Evolutionary conservation across 2,888 invertebrate genomes (phyloP).

Genomic region (Prenolepis imparis): DNA sequence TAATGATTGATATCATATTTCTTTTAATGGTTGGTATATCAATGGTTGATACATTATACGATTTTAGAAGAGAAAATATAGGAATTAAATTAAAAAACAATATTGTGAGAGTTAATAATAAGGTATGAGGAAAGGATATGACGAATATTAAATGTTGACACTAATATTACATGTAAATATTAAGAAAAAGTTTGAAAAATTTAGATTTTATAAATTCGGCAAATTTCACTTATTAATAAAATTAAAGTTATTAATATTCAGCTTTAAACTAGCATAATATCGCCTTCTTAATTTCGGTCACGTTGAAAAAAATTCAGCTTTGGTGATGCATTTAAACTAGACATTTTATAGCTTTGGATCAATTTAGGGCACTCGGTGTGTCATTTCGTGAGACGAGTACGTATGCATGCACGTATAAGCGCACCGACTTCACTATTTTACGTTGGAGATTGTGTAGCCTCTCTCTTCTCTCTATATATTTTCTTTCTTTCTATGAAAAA

Average conservation of each 20-base stretch:
- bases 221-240: not conserved
- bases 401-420: not conserved
- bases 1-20: not conserved
- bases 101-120: too few species aligned
- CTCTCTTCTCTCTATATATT: not conserved
- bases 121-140: not conserved
- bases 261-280: not conserved
- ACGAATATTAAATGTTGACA: not conserved
- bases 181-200: not conserved
- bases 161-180: not conserved
- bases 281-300: not conserved
- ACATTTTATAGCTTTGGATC: not conserved
- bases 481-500: conserved; percentile 60
- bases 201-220: not conserved
- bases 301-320: not conserved
- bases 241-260: not conserved
- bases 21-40: too few species aligned
- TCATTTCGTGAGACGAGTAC: conserved; percentile 23
- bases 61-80: too few species aligned
- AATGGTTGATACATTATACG: too few species aligned
- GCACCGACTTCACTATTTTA: not conserved
- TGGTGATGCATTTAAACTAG: not conserved
- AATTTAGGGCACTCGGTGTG: conserved; percentile 29
- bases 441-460: not conserved
- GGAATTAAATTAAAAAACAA: too few species aligned